Evolutionary conservation across 1,140 invertebrate genomes (phyloP), one percentile per base, ranked within the genome.

Genomic region (Spodoptera frugiperda): DNA sequence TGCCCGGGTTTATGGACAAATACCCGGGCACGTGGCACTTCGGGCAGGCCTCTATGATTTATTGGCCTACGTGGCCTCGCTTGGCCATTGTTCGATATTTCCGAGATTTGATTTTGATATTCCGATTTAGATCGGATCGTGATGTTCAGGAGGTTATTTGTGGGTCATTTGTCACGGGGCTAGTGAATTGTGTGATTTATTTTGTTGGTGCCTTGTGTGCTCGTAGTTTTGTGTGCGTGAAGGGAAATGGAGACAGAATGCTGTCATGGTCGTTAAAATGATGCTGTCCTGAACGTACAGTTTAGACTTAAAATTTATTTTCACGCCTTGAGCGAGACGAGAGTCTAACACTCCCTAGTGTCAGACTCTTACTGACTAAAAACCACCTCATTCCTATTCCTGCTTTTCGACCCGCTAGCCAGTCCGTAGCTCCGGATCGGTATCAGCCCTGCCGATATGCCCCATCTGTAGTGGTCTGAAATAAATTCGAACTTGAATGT

Each of bases 1-100:
- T 79, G 67, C 76, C 79, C 59, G 57, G 73, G 46, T 75, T 74
- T 78, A 74, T 68, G 77, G 77, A 75, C 78, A 75, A 79, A 79
- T 75, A 61, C 72, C 71, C 70, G 63, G 63, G 70, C 55, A 61
- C 71, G 71, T 73, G 71, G 71, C 55, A 61, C 44, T 61, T 61
- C 55, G 55, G 71, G 39, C 54, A 73, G 71, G 71, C 71, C 21
- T 49, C 55, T 61, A 73, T 73, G 71, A 73, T 73, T 73, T 73
- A 73, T 73, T 25, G 25, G 71, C 55, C 46, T 73, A 73, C 71
- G 71, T 73, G 71, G 71, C 71, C 55, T 59, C 71, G 71, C 5
- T 48, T 12, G 19, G 21, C 17, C 44, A 61, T 73, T 73, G 71
- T 73, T 61, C 71, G 71, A 73, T 73, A 59, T 73, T 73, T 59